Conservation (phyloP, 2,113 vertebrate species). For the Periophthalmodon schlosseri region DNA sequence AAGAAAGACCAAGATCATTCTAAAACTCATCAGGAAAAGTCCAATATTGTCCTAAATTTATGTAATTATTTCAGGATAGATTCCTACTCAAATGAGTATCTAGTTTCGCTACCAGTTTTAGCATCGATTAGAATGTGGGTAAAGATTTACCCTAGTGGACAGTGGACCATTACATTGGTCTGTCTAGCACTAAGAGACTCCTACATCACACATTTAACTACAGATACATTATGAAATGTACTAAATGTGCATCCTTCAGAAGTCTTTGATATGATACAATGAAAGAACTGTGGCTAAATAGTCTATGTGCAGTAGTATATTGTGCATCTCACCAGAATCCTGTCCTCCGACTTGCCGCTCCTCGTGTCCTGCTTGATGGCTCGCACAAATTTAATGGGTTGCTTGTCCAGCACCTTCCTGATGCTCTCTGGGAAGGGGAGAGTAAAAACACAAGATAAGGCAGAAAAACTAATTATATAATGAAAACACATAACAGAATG, state of each 20-base stretch:
- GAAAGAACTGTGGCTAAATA: background rate
- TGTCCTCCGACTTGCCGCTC: constrained; percentile 76
- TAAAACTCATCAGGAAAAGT: background rate
- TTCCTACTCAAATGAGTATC: too few relatives aligned
- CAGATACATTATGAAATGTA: background rate
- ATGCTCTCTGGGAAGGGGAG: constrained; percentile 74
- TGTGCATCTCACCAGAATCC: constrained; percentile 73
- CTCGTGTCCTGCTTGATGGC: constrained; percentile 77
- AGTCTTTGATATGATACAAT: background rate
- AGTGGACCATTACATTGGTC: background rate
- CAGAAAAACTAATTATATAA: constrained; percentile 27
- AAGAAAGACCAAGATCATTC: background rate
- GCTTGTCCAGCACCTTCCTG: constrained; percentile 79
- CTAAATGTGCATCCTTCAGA: background rate
- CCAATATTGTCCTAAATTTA: background rate
- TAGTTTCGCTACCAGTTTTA: background rate
- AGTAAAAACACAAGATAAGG: constrained; percentile 8
- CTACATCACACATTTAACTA: background rate
- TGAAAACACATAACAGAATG: constrained; percentile 37
- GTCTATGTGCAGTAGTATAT: background rate
- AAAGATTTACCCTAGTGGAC: background rate
- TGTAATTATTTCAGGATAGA: background rate
- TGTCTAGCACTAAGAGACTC: too few relatives aligned
- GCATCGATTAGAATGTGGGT: too few relatives aligned
- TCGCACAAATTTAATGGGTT: constrained; percentile 76